Evolutionary conservation across 2,888 invertebrate species (phyloP).

Genomic region (Rotaria sp.): DNA sequence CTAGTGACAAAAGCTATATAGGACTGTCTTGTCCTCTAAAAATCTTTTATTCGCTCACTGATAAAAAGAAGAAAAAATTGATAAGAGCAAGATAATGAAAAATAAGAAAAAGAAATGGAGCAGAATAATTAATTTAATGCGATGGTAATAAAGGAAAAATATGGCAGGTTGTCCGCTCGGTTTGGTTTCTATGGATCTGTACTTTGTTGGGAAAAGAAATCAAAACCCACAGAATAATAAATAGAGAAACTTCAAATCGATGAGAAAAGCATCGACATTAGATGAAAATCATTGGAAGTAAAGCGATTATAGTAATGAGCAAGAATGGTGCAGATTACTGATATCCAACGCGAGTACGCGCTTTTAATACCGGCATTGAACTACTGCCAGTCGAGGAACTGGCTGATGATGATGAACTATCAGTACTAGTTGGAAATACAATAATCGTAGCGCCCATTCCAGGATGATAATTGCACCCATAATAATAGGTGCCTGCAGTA

Average conservation of each 20-base stretch:
- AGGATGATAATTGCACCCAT: not conserved
- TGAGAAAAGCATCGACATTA: not conserved
- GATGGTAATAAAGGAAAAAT: too few species aligned
- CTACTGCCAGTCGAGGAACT: too few species aligned
- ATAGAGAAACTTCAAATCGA: not conserved
- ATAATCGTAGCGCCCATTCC: not conserved
- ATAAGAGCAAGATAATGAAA: too few species aligned
- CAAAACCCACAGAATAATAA: not conserved
- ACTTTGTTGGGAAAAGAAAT: not conserved
- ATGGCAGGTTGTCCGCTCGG: too few species aligned
- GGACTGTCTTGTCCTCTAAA: too few species aligned
- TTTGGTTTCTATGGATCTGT: too few species aligned
- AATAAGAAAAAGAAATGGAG: too few species aligned
- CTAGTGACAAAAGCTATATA: too few species aligned
- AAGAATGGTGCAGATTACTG: not conserved
- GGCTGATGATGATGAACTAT: not conserved
- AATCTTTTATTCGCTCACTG: too few species aligned
- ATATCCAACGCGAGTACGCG: not conserved
- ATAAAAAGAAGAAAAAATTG: too few species aligned
- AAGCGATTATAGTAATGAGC: not conserved
- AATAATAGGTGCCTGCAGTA: not conserved
- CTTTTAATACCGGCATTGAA: too few species aligned
- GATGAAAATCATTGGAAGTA: not conserved
- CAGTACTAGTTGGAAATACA: not conserved
- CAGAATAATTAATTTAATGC: too few species aligned